phyloP scores from a whole-genome alignment of 2,797 vertebrate genomes.

The Falco rusticolus region DNA sequence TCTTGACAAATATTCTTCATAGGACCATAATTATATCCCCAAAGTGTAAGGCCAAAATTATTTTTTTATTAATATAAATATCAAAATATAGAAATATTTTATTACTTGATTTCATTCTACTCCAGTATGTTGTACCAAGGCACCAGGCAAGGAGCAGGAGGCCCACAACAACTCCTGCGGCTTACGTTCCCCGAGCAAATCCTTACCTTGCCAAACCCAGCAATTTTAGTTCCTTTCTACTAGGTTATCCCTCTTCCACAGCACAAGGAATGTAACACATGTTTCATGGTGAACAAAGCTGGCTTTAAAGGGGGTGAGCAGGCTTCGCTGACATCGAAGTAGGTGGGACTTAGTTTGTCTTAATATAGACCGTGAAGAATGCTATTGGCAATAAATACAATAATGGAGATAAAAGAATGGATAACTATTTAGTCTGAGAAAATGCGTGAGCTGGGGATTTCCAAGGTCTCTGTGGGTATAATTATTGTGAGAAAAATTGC shows the following conservation, averaged over 20 bases:
- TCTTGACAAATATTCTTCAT: background rate
- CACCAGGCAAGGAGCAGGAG: background rate
- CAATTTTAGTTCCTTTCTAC: background rate
- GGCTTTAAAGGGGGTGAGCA: background rate
- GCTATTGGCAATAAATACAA: background rate
- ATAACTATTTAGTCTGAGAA: constrained; percentile 47
- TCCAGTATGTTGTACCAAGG: background rate
- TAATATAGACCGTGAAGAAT: background rate
- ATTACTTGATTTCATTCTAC: background rate
- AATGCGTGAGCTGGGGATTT: background rate
- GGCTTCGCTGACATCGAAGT: background rate
- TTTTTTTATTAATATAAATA: background rate
- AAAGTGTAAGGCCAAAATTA: background rate
- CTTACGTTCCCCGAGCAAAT: background rate
- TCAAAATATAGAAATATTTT: background rate
- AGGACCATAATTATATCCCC: background rate
- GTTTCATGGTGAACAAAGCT: background rate
- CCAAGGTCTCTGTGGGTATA: background rate
- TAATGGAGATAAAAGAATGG: background rate
- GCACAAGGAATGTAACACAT: background rate
- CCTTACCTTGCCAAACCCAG: background rate
- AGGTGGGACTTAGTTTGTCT: background rate
- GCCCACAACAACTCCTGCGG: background rate
- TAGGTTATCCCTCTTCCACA: background rate
- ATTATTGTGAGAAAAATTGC: background rate